Evolutionary conservation across 2,797 vertebrate species (phyloP).

Genomic region (Pogonophryne albipinna): DNA sequence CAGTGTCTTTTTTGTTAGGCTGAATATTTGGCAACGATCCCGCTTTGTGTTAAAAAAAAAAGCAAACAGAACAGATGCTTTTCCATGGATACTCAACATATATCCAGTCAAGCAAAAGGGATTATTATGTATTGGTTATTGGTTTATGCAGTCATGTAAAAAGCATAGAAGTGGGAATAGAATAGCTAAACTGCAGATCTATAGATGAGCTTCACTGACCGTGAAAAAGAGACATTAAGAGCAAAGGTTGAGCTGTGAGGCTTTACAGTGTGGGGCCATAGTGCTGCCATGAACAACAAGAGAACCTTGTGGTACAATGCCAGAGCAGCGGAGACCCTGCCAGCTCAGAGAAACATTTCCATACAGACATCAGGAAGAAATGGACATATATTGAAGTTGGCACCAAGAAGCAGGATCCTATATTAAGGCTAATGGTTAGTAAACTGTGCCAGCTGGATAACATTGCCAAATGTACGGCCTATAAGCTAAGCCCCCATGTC

Average conservation of each 20-base stretch:
- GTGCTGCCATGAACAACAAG: background rate
- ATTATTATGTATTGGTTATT: constrained; percentile 36
- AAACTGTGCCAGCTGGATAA: too few relatives aligned
- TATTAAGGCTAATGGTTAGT: background rate
- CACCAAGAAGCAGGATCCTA: background rate
- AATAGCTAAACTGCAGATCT: constrained; percentile 31
- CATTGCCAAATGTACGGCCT: too few relatives aligned
- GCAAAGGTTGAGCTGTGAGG: background rate
- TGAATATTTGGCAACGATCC: background rate
- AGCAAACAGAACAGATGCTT: background rate
- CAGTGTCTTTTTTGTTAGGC: background rate
- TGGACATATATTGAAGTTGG: background rate
- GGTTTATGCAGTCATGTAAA: constrained; percentile 35
- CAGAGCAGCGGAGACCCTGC: background rate
- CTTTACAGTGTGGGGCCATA: background rate
- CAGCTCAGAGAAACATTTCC: background rate
- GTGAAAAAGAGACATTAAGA: constrained; percentile 12
- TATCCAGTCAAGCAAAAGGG: constrained; percentile 15
- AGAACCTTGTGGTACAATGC: background rate
- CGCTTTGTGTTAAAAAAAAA: background rate
- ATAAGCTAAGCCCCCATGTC: too few relatives aligned
- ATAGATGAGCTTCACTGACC: constrained; percentile 31
- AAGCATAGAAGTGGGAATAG: constrained; percentile 31
- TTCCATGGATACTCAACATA: constrained; percentile 7
- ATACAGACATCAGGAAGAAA: background rate